Evolutionary conservation across 2,797 vertebrate genomes (phyloP), one percentile per base, ranked within the genome.

Genomic region (Lutjanus argentimaculatus): DNA sequence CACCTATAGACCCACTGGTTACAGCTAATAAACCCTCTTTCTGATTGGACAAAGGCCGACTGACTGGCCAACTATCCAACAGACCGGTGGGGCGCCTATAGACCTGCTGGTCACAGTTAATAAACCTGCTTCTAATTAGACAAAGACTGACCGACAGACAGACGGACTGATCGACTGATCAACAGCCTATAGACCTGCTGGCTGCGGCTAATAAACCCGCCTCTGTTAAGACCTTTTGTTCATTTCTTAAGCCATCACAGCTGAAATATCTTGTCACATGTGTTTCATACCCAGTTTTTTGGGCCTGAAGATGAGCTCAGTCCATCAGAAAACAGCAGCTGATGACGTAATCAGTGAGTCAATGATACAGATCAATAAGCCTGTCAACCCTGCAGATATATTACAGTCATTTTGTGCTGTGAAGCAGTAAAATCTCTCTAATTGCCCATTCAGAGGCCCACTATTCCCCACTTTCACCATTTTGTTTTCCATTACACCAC

Each of bases 351-450:
- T 79, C 52, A 68, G 45, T 46, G 48, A 76, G 68, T 74, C 79
- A 36, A 8, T 53, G 82, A 71, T 65, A 65, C 48, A 53, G 80
- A 90, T 89, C 83, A 83, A 91, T 85, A 90, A 80, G 21, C 7
- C 71, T 85, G 79, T 68, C 64, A 57, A 7, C 61, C 36, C 17
- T 55, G 73, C 45, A 62, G 83, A 83, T 72, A 19, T 61, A 75
- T 75, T 72, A 52, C 40, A 78, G n/a, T 80, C 48, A 83, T 83
- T 71, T 65, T 80, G 48, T 69, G 57, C 65, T 43, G 25, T 13
- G 46, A 80, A 49, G 57, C 72, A 49, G 63, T 51, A 59, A 78
- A 80, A 70, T 65, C 51, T 42, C 49, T 79, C 40, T 82, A 74
- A 87, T 79, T 77, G 53, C 19, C 70, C 56, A 76, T 77, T 88